phyloP scores from a whole-genome alignment of 2,888 invertebrate species.

The Catocala sponsa region DNA sequence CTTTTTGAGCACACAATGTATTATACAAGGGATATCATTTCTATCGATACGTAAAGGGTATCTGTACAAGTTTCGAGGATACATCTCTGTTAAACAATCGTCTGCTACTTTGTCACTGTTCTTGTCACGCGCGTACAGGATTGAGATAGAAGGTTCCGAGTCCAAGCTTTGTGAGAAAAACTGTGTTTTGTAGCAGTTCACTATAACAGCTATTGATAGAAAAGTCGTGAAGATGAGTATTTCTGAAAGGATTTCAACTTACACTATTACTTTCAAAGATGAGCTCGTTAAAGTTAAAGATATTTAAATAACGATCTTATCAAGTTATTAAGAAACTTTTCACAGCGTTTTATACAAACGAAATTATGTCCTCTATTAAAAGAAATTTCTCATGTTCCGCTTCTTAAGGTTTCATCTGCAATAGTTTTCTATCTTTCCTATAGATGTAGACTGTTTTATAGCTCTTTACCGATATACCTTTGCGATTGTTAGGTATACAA shows the following conservation, averaged over 20 bases:
- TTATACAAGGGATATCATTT: constrained; percentile 81
- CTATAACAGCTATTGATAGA: constrained; percentile 60
- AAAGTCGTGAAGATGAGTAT: constrained; percentile 60
- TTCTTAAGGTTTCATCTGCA: no score
- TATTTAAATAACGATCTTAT: no score
- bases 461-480: no score
- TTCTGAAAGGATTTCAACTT: constrained; percentile 69
- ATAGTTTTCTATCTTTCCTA: no score
- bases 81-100: constrained; percentile 80
- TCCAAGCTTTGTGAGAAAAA: constrained; percentile 75
- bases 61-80: constrained; percentile 78
- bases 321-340: no score
- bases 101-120: constrained; percentile 75
- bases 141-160: constrained; percentile 77
- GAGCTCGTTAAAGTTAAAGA: background rate
- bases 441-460: no score
- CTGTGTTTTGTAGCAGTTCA: constrained; percentile 65
- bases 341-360: no score
- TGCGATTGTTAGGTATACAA: no score
- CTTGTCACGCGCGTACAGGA: constrained; percentile 77
- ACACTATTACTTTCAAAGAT: constrained; percentile 24
- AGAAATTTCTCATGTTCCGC: no score
- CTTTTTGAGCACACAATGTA: constrained; percentile 82
- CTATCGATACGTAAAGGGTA: constrained; percentile 77
- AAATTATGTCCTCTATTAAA: no score